These are phyloP conservation scores for Ispidina lecontei DNA, from an alignment of 2,797 vertebrate species.

Conservation along the genomic window DNA sequence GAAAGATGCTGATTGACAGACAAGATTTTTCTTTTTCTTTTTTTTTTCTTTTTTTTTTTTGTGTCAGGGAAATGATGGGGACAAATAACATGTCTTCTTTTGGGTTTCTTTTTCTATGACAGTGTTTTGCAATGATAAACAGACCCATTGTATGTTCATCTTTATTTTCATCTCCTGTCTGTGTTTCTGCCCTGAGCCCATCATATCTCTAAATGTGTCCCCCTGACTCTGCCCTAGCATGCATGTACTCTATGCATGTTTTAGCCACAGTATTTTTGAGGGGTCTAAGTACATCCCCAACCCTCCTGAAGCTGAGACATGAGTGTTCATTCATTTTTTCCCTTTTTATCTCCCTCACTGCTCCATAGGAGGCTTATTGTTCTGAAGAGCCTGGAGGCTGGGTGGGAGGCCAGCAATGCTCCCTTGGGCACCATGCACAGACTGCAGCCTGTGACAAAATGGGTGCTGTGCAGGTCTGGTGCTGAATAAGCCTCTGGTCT, in stretches of 20 bases:
- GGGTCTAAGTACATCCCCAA: not conserved
- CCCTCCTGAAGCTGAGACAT: not conserved
- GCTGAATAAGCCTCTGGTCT: not conserved
- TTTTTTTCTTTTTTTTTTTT: too few relatives aligned
- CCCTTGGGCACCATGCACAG: not conserved
- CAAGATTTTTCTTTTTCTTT: not conserved
- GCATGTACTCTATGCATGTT: not conserved
- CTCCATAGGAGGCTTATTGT: not conserved
- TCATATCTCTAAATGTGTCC: not conserved
- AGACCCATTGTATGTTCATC: not conserved
- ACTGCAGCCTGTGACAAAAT: not conserved
- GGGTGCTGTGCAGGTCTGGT: not conserved
- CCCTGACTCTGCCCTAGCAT: not conserved
- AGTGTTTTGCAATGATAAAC: not conserved
- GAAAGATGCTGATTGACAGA: not conserved
- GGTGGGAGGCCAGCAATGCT: not conserved
- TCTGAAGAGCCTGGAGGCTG: not conserved
- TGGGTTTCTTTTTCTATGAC: not conserved
- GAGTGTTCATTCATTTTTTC: not conserved
- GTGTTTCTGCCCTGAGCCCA: not conserved
- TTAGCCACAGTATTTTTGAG: not conserved
- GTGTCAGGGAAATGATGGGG: not conserved
- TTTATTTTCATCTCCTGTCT: not conserved
- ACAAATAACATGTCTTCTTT: not conserved
- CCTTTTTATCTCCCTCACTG: not conserved